Percentiles rank a stretch among this genome's conserved stretches.
phyloP scores from a whole-genome alignment of 2,888 invertebrate genomes.

The Chrysolina oricalcia region DNA sequence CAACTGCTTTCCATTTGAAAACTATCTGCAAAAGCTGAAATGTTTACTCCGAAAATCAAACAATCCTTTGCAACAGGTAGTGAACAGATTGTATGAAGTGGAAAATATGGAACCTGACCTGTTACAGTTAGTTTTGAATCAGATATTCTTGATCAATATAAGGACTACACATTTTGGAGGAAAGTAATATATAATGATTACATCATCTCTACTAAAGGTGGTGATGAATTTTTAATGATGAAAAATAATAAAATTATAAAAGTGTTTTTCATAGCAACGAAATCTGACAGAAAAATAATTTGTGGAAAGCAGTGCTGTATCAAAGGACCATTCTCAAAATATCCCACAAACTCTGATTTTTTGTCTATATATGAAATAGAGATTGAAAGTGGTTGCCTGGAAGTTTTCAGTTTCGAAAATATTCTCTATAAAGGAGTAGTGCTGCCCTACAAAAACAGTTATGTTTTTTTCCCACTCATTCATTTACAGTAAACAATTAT shows the following conservation, averaged over 20 bases:
- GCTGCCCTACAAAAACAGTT: constrained; percentile 23
- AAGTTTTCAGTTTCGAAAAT: constrained; percentile 30
- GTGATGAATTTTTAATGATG: constrained; percentile 6
- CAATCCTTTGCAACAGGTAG: too few species aligned
- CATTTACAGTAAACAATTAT: constrained; percentile 23
- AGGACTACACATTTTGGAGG: constrained; percentile 22
- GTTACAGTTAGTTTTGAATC: too few species aligned
- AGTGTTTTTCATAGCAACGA: constrained; percentile 26
- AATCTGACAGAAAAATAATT: constrained; percentile 17
- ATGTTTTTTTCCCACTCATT: constrained; percentile 16
- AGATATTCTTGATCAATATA: constrained; percentile 22
- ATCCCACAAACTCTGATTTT: constrained; percentile 33
- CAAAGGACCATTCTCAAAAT: constrained; percentile 22
- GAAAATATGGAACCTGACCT: too few species aligned
- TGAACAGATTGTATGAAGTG: too few species aligned
- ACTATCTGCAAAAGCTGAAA: too few species aligned
- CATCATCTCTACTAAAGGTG: constrained; percentile 17
- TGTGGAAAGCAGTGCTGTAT: constrained; percentile 32
- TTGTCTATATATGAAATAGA: constrained; percentile 32
- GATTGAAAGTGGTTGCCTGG: constrained; percentile 28
- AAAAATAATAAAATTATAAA: constrained; percentile 21
- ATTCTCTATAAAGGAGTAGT: constrained; percentile 30
- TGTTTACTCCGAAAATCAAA: too few species aligned
- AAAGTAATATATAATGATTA: constrained; percentile 21
- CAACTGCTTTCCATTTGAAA: too few species aligned